These are phyloP conservation scores for Tauraco hartlaubi DNA, from an alignment of 2,797 vertebrate genomes.

Conservation along the genomic window DNA sequence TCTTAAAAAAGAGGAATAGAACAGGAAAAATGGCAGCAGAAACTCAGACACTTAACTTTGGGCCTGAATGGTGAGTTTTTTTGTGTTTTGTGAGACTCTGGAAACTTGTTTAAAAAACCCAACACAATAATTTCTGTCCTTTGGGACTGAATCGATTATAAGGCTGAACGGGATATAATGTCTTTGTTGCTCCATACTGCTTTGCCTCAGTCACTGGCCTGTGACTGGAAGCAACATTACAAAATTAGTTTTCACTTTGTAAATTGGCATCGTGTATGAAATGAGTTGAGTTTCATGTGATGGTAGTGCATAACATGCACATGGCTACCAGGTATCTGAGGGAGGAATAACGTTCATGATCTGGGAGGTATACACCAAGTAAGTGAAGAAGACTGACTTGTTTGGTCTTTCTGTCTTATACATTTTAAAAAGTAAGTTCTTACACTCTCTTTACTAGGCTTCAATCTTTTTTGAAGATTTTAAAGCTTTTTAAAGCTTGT, in stretches of 20 bases:
- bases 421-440: neutral
- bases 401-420: neutral
- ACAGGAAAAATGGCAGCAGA: conserved; percentile 92
- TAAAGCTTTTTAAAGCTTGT: neutral
- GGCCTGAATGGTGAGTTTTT: conserved; percentile 96
- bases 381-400: neutral
- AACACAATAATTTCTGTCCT: accelerated
- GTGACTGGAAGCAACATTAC: neutral
- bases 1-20: conserved; percentile 72
- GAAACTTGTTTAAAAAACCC: neutral
- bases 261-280: neutral
- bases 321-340: neutral
- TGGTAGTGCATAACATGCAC: neutral
- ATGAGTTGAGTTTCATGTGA: neutral
- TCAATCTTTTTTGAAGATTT: neutral
- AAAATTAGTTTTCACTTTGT: neutral
- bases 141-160: neutral
- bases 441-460: neutral
- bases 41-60: conserved; percentile 99
- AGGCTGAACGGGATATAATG: neutral
- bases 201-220: neutral
- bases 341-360: neutral
- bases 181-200: neutral
- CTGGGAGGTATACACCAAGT: neutral
- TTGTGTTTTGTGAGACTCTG: neutral